phyloP scores from a whole-genome alignment of 92 coral and sea anemone genomes.

The Galaxea fascicularis region DNA sequence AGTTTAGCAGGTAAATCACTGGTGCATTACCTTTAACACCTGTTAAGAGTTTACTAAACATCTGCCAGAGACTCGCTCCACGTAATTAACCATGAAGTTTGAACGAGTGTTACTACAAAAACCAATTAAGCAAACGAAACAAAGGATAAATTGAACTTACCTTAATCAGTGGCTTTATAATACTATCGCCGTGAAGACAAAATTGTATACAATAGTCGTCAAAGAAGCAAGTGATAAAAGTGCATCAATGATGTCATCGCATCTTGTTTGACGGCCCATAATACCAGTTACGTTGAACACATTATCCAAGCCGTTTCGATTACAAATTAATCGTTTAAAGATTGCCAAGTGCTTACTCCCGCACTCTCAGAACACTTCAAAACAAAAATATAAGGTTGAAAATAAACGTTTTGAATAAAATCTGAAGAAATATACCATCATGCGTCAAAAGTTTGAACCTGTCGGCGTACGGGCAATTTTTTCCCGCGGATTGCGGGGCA shows the following conservation, averaged over 20 bases:
- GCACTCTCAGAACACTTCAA: no score
- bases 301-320: no score
- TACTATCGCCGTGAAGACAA: background rate
- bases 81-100: background rate
- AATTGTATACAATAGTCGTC: background rate
- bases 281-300: no score
- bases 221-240: background rate
- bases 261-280: background rate
- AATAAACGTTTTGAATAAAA: no score
- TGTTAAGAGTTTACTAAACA: background rate
- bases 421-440: no score
- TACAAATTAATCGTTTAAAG: no score
- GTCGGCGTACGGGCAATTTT: no score
- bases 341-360: no score
- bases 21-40: background rate
- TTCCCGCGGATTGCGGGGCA: no score
- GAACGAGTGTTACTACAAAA: background rate
- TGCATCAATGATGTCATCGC: slow-evolving; percentile 8
- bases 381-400: no score
- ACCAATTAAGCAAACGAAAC: background rate
- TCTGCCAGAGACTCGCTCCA: background rate
- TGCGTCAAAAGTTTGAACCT: no score
- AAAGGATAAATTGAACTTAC: background rate
- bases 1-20: slow-evolving; percentile 10
- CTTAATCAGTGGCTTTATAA: background rate